A percentile compares a stretch with the other conserved stretches of the same genome.
These are phyloP conservation scores for Frieseomelitta varia DNA, from an alignment of 1,140 invertebrate species.

Conservation along the genomic window DNA sequence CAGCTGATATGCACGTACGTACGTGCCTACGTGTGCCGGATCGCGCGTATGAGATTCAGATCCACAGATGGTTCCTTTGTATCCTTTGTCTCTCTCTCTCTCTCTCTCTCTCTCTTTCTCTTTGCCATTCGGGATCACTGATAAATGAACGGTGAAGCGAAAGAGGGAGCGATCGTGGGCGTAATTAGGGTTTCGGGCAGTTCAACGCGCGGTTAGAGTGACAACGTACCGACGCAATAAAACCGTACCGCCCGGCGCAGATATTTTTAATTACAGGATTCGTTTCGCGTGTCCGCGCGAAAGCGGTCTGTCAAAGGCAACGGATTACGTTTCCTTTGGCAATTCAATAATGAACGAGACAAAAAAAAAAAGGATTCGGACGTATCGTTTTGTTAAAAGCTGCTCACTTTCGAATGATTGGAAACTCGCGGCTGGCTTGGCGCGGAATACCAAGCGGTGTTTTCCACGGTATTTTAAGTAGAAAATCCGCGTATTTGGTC, in stretches of 20 bases:
- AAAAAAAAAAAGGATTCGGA: not conserved
- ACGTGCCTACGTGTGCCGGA: not conserved
- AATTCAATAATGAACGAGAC: not conserved
- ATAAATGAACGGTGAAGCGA: not conserved
- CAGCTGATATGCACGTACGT: not conserved
- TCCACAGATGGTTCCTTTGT: slow-evolving; percentile 2
- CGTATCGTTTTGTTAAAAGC: not conserved
- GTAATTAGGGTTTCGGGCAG: not conserved
- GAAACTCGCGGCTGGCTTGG: not conserved
- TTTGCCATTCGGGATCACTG: not conserved
- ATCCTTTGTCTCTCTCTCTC: not conserved
- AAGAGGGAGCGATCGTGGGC: not conserved
- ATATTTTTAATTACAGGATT: not conserved
- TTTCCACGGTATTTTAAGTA: slow-evolving; percentile 1
- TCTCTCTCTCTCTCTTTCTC: not conserved
- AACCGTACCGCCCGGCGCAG: no score
- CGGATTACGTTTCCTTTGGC: not conserved
- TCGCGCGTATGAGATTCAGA: slow-evolving; percentile 44
- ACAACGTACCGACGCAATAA: no score
- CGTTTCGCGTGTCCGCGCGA: not conserved
- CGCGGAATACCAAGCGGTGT: not conserved
- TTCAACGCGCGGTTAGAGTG: not conserved
- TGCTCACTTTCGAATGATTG: not conserved
- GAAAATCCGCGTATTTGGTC: slow-evolving; percentile 3
- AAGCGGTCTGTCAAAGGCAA: not conserved